These are phyloP conservation scores for Coregonus clupeaformis DNA, from an alignment of 2,113 vertebrate genomes.

Conservation along the genomic window DNA sequence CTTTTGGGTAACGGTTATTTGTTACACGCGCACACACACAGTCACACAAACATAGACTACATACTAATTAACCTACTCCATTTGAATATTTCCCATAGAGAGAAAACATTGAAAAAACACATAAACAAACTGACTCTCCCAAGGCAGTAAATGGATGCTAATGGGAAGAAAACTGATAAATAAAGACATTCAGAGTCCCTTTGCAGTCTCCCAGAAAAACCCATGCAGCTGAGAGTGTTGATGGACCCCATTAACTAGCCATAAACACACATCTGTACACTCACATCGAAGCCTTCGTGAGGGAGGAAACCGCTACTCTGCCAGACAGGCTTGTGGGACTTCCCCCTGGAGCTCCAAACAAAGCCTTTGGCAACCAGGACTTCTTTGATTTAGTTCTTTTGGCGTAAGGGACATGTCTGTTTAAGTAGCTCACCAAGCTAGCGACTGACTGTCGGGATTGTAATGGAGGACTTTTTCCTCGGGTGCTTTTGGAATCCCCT, in stretches of 20 bases:
- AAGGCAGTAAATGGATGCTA: conserved; percentile 49
- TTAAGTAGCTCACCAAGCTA: conserved; percentile 22
- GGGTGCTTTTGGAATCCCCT: conserved; percentile 7
- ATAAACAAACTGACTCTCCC: conserved; percentile 39
- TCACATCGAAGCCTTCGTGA: conserved; percentile 47
- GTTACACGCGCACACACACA: no score
- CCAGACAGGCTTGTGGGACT: conserved; percentile 50
- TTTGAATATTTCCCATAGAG: conserved; percentile 26
- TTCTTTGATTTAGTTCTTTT: conserved; percentile 58
- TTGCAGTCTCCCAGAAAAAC: conserved; percentile 44
- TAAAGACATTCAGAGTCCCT: conserved; percentile 43
- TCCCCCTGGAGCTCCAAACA: conserved; percentile 52
- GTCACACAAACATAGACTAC: fast-evolving
- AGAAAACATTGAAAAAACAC: conserved; percentile 1
- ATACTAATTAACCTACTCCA: neutral
- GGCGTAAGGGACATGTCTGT: conserved; percentile 18
- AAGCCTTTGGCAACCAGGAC: conserved; percentile 56
- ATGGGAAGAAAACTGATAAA: conserved; percentile 46
- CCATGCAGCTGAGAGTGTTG: conserved; percentile 47
- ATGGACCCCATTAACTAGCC: conserved; percentile 54
- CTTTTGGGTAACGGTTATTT: no score
- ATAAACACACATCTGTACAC: conserved; percentile 48
- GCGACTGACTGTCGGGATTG: conserved; percentile 4
- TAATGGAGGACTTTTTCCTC: neutral
- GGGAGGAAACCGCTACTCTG: conserved; percentile 37